Evolutionary conservation across 2,113 vertebrate species (phyloP).

Genomic region (Gopherus evgoodei): DNA sequence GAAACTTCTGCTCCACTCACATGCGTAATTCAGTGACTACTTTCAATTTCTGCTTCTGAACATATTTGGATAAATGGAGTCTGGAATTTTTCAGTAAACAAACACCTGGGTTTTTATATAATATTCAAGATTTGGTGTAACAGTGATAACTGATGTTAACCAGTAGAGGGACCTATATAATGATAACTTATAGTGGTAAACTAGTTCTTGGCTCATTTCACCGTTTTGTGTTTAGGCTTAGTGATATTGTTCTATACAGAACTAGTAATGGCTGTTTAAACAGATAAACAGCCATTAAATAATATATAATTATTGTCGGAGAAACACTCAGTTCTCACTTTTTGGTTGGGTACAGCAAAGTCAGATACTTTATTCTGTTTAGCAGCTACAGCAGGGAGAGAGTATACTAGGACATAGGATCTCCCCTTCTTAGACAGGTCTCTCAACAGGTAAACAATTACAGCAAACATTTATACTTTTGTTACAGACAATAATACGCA

Average conservation of each 20-base stretch:
- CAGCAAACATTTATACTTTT: too few relatives aligned
- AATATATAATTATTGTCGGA: background rate
- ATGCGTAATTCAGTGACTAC: background rate
- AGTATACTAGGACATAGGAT: too few relatives aligned
- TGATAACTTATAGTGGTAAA: background rate
- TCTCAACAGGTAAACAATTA: too few relatives aligned
- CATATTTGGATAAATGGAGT: background rate
- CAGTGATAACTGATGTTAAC: background rate
- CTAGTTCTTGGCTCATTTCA: background rate
- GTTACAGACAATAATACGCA: too few relatives aligned
- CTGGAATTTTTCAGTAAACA: background rate
- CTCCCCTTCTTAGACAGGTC: too few relatives aligned
- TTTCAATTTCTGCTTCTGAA: background rate
- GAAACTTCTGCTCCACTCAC: background rate
- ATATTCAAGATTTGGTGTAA: background rate
- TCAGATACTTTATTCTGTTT: too few relatives aligned
- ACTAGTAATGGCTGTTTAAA: background rate
- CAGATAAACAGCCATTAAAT: background rate
- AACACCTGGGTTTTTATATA: background rate
- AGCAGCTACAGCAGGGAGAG: too few relatives aligned
- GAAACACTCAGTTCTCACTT: too few relatives aligned
- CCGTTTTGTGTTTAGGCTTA: background rate
- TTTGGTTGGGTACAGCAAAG: too few relatives aligned
- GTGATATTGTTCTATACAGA: background rate
- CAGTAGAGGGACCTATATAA: background rate